Evolutionary conservation across 2,888 invertebrate species (phyloP), one percentile per base, ranked within the genome.

Genomic region (Rhopalosiphum nymphaeae): DNA sequence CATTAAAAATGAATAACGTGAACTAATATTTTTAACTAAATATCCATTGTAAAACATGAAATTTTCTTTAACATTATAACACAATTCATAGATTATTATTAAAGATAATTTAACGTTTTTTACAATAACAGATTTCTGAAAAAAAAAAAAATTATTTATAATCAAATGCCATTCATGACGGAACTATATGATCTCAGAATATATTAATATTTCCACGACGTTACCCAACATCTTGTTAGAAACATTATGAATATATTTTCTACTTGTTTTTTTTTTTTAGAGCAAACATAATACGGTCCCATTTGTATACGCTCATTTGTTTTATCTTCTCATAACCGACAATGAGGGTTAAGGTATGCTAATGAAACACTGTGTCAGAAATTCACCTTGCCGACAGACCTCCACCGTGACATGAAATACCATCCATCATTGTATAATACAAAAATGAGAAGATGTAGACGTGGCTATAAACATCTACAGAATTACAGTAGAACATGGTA

Each of bases 341-440:
- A n/a, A 49, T 29, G 57, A 26, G 29, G 26, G 57, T 3, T 21
- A n/a, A 57, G 42, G 57, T 89, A 90, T 86, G 94, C 61, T 94
- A 94, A 94, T 94, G 94, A 94, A 94, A 91, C 90, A 29, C 90
- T 1, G 90, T 94, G 94, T 94, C 94, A 91, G 67, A 91, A 94
- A 90, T 86, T 91, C 94, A 94, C 90, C 93, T 89, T 42, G 89
- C 56, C 94, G 61, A 92, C 89, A 61, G 90, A 90, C 61, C 93
- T 89, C 42, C 89, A 4, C 46, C 90, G 16, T 90, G 85, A 93
- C 93, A 29, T 46, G 36, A 56, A 78, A 93, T 93, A 89, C 49
- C 90, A 94, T 94, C 94, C 94, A 94, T 94, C 94, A 94, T 91
- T 61, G 85, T 85, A 86, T 86, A 86, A 94, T 86, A 90, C 94